Evolutionary conservation across 2,888 invertebrate genomes (phyloP).

Genomic region (Stegophylla sp.): DNA sequence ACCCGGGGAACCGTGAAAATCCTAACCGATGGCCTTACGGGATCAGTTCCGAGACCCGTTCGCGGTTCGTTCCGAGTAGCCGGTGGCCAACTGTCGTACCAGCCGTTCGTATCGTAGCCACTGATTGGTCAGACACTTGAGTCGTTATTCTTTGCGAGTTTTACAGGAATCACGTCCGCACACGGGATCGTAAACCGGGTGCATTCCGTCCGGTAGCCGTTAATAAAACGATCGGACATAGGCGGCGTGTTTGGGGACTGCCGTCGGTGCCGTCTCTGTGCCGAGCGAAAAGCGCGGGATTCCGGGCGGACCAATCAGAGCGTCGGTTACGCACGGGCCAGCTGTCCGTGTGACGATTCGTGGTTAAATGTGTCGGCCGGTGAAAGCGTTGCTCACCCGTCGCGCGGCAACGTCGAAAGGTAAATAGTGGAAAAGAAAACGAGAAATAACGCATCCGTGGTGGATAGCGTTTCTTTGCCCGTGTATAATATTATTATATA

Average conservation of each 20-base stretch:
- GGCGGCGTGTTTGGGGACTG: no score
- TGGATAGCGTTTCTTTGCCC: not conserved
- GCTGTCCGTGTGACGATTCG: not conserved
- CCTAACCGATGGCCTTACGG: no score
- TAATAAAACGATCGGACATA: not conserved
- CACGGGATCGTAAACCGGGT: not conserved
- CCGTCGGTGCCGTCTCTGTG: no score
- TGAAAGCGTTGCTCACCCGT: conserved; percentile 68
- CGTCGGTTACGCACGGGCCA: not conserved
- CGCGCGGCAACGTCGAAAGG: not conserved
- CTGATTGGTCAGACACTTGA: not conserved
- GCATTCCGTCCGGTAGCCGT: not conserved
- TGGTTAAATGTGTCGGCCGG: not conserved
- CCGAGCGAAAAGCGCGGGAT: not conserved
- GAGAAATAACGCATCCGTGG: conserved; percentile 65
- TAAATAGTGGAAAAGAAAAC: conserved; percentile 67
- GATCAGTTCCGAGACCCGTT: no score
- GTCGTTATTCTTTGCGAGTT: not conserved
- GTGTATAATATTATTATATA: not conserved
- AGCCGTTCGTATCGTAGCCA: not conserved
- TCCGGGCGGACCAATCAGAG: conserved; percentile 2
- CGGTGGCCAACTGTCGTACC: no score
- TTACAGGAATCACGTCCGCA: not conserved
- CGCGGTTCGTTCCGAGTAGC: not conserved
- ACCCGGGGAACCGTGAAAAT: no score